Base-by-base conservation (phyloP, 2,888 invertebrate species). In the Drosophila putrida region DNA sequence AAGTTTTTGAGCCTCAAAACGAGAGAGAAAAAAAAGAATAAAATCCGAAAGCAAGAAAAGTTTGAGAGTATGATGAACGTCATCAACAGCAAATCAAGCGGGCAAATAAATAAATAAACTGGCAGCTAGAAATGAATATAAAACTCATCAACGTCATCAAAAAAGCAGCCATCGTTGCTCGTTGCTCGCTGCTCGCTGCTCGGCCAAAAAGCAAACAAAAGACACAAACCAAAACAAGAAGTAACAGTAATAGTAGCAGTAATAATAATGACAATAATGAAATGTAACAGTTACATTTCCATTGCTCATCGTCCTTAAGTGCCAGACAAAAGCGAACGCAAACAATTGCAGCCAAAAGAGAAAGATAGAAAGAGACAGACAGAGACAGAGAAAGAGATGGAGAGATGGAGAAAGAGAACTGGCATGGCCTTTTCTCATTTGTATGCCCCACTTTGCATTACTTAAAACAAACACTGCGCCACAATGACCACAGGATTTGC, bases 111-210 rank as follows among this genome's bases (percentile, higher is more conserved):
- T 68, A 76, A 77, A 64, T 71, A 77, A 80, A 68, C 81, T 39
- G 73, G 46, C 63, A 64, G 50, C 61, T 44, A 62, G 68, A 86
- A 80, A 77, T 73, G 78, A 82, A 75, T 80, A 80, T 73, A 75
- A 82, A 82, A 78, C 80, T 80, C 84, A 87, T 87, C 82, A 84
- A 80, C 85, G 84, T 87, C 83, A 84, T 83, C 71, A 76, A 72
- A 67, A 63, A 66, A 75, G 67, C 58, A 65, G 71, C 38, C 67
- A 20, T 20, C 20, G 20, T 20, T 20, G 20, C 20, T 20, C 20
- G 46, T 20, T 20, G 20, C 20, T 20, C 20, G 20, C 3, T 20
- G 20, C 20, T 20, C 20, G 20, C 3, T 20, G 20, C 20, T 20
- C 20, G 46, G 62, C 50, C 69, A 55, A 69, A 75, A 68, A 74